phyloP scores from a whole-genome alignment of 2,888 invertebrate genomes.

The Smittia aterrima region DNA sequence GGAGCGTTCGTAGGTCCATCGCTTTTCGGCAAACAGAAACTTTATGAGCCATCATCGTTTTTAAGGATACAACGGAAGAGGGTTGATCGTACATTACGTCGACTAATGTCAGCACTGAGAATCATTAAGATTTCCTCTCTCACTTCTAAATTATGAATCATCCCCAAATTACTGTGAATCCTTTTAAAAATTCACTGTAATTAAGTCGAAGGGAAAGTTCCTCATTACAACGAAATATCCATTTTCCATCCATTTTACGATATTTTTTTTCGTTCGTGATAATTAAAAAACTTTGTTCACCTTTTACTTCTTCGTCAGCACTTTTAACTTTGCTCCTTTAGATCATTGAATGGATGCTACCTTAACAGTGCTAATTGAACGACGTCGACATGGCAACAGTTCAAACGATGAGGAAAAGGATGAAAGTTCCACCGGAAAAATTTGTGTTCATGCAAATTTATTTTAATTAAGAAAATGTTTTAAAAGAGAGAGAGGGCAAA shows the following conservation, averaged over 20 bases:
- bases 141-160: too few species aligned
- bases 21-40: too few species aligned
- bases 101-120: too few species aligned
- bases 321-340: not conserved
- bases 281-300: conserved; percentile 26
- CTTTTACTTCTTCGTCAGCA: conserved; percentile 14
- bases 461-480: conserved; percentile 22
- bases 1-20: too few species aligned
- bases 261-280: conserved; percentile 4
- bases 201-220: not conserved
- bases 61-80: too few species aligned
- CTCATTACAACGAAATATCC: conserved; percentile 1
- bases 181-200: not conserved
- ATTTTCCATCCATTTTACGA: conserved; percentile 26
- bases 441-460: conserved; percentile 26
- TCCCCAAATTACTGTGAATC: not conserved
- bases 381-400: conserved; percentile 34
- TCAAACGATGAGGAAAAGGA: not conserved
- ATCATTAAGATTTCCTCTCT: too few species aligned
- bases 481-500: not conserved
- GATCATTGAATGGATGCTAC: not conserved
- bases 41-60: too few species aligned
- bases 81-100: too few species aligned
- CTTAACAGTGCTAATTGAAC: conserved; percentile 24
- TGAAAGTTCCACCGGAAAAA: conserved; percentile 7